A percentile compares a stretch with the other conserved stretches of the same genome.
These are phyloP conservation scores for Orthonychiurus folsomi DNA, from an alignment of 2,888 invertebrate genomes.

Conservation along the genomic window DNA sequence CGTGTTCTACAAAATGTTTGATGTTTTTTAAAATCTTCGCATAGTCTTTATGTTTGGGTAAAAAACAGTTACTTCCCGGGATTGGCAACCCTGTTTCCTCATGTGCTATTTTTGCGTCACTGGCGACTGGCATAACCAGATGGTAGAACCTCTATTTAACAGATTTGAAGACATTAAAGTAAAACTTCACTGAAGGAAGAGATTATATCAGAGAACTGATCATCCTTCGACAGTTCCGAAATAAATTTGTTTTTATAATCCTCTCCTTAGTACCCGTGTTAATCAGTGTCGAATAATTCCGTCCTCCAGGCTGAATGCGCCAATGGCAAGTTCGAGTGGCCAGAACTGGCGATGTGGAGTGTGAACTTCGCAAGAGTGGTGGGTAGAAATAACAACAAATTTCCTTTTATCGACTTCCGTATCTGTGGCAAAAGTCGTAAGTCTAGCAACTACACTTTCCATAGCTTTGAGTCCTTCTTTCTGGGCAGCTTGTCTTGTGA, in stretches of 20 bases:
- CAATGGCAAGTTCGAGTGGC: slow-evolving; percentile 36
- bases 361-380: slow-evolving; percentile 25
- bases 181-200: too few species aligned
- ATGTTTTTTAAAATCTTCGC: slow-evolving; percentile 24
- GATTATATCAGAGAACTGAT: too few species aligned
- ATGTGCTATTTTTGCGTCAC: slow-evolving; percentile 30
- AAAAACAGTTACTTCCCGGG: slow-evolving; percentile 24
- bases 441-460: slow-evolving; percentile 13
- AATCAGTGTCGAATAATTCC: slow-evolving; percentile 35
- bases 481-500: slow-evolving; percentile 13
- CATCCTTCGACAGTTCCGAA: too few species aligned
- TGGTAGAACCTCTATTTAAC: slow-evolving; percentile 21
- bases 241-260: too few species aligned
- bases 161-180: too few species aligned
- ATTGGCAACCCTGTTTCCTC: slow-evolving; percentile 26
- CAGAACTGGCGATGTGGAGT: slow-evolving; percentile 25
- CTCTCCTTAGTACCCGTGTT: slow-evolving; percentile 39
- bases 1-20: slow-evolving; percentile 23
- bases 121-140: slow-evolving; percentile 33
- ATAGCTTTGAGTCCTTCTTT: slow-evolving; percentile 6
- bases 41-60: slow-evolving; percentile 22
- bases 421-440: slow-evolving; percentile 14
- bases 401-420: slow-evolving; percentile 14
- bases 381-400: slow-evolving; percentile 27
- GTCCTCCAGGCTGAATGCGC: slow-evolving; percentile 30